These are phyloP conservation scores for Sinhomidia bicolor DNA, from an alignment of 2,888 invertebrate species.

Conservation along the genomic window DNA sequence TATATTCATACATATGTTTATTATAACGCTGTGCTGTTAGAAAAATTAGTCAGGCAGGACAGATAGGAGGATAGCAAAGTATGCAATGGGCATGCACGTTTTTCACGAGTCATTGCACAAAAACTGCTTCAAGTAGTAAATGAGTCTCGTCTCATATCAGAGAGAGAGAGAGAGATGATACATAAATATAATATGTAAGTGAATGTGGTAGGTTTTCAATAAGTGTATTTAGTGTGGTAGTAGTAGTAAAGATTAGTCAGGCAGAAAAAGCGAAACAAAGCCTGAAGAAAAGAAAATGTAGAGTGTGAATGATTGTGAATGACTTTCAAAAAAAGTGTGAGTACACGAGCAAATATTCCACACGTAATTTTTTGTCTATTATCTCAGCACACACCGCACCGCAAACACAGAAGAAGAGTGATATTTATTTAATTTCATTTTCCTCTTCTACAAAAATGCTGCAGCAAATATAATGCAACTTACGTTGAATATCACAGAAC, in stretches of 20 bases:
- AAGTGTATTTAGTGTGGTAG: not conserved
- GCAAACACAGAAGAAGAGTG: not conserved
- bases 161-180: not conserved
- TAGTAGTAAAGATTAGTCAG: slow-evolving; percentile 26
- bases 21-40: not conserved
- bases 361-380: slow-evolving; percentile 16
- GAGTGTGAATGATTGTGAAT: slow-evolving; percentile 43
- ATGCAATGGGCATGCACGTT: slow-evolving; percentile 28
- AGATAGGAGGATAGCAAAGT: not conserved
- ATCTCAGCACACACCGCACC: not conserved
- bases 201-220: not conserved
- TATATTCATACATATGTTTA: not conserved
- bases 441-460: not conserved
- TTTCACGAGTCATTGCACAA: slow-evolving; percentile 38
- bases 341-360: slow-evolving; percentile 45
- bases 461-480: slow-evolving; percentile 69
- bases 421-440: not conserved
- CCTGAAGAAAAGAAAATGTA: not conserved
- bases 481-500: slow-evolving; percentile 80
- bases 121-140: not conserved
- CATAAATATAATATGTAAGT: not conserved
- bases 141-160: not conserved
- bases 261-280: not conserved
- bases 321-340: slow-evolving; percentile 32
- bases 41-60: slow-evolving; percentile 9